These are phyloP conservation scores for Ianthella basta DNA, from an alignment of 37 sponge, comb jelly and placozoan genomes.

Conservation along the genomic window DNA sequence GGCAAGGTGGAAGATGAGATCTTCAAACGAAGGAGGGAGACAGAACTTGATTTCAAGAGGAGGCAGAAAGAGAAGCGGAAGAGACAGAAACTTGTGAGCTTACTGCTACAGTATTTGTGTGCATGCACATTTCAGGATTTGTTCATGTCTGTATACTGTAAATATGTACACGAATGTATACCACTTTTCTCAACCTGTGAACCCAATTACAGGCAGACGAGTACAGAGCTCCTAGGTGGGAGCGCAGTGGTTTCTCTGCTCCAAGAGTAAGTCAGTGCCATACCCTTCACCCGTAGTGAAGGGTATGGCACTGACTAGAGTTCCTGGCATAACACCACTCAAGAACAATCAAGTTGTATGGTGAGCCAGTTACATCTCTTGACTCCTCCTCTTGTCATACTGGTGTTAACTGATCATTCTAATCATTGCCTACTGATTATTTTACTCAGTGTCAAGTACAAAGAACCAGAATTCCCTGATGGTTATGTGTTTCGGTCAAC, in stretches of 20 bases:
- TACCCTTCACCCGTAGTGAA: neutral
- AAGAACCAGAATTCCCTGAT: constrained; percentile 68
- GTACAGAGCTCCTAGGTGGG: constrained; percentile 46
- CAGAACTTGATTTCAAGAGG: constrained; percentile 65
- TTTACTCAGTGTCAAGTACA: constrained; percentile 55
- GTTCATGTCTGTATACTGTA: too few species aligned
- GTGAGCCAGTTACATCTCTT: neutral
- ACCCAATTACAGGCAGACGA: constrained; percentile 9
- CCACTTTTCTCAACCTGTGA: too few species aligned
- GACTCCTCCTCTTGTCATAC: too few species aligned
- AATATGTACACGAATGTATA: neutral
- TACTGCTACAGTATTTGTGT: neutral
- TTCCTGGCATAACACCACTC: too few species aligned
- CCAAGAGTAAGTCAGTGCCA: constrained; percentile 45
- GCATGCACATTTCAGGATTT: neutral
- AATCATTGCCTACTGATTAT: neutral
- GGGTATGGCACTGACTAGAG: too few species aligned
- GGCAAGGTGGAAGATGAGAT: constrained; percentile 82
- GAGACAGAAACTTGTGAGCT: constrained; percentile 40
- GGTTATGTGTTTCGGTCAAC: constrained; percentile 73
- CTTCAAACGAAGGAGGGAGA: constrained; percentile 84
- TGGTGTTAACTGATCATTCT: too few species aligned
- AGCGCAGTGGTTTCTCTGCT: constrained; percentile 57
- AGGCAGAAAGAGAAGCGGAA: constrained; percentile 74
- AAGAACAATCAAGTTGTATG: constrained; percentile 10